Conservation (phyloP, 1,140 invertebrate genomes). For the Chelonus insularis region DNA sequence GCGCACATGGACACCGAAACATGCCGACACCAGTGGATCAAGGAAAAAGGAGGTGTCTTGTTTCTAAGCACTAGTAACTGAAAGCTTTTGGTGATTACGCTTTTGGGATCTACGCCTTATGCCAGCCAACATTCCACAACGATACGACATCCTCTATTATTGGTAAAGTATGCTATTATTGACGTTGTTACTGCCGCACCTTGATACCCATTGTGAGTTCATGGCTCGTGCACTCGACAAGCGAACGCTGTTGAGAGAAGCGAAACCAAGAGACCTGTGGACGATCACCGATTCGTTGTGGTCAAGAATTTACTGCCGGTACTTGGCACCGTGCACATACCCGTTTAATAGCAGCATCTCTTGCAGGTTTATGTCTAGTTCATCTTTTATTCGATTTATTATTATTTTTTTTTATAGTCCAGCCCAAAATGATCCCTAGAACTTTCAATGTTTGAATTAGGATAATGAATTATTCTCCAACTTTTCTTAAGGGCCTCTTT, state of each 20-base stretch:
- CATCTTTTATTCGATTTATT: slow-evolving; percentile 7
- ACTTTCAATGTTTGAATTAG: no score
- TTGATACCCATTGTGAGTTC: slow-evolving; percentile 9
- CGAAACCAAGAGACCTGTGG: slow-evolving; percentile 3
- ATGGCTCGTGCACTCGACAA: slow-evolving; percentile 19
- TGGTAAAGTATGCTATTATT: background rate
- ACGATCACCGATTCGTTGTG: slow-evolving; percentile 17
- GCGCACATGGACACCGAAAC: background rate
- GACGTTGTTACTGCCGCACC: background rate
- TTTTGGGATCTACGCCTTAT: background rate
- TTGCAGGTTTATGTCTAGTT: slow-evolving; percentile 8
- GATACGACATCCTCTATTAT: background rate
- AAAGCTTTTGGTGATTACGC: background rate
- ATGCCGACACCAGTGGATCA: background rate
- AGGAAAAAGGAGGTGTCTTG: background rate
- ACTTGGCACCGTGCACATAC: slow-evolving; percentile 1
- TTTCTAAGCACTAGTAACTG: background rate
- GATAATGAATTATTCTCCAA: no score
- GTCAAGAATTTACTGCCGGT: slow-evolving; percentile 17
- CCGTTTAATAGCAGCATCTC: slow-evolving; percentile 13
- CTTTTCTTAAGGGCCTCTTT: no score
- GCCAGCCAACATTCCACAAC: background rate
- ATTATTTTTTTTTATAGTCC: background rate
- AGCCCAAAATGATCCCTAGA: background rate
- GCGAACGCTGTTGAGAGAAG: slow-evolving; percentile 2